A percentile compares a stretch with the other conserved stretches of the same genome.
These are phyloP conservation scores for Drosophila anomelani DNA, from an alignment of 2,888 invertebrate genomes.

Conservation along the genomic window DNA sequence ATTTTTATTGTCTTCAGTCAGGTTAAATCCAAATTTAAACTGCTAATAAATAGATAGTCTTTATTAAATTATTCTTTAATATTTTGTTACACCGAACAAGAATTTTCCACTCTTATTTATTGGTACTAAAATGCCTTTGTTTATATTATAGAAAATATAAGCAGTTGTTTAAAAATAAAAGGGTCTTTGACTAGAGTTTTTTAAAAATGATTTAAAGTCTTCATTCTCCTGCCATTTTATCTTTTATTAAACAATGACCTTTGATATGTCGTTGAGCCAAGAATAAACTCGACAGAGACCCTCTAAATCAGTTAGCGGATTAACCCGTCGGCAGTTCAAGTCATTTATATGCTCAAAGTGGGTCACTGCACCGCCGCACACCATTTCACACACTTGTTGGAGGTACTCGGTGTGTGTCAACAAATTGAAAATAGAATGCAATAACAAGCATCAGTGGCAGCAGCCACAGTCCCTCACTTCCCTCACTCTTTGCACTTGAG, in stretches of 20 bases:
- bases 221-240: not conserved
- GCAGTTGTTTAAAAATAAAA: too few species aligned
- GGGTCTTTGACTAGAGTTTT: too few species aligned
- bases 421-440: slow-evolving; percentile 63
- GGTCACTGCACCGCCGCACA: slow-evolving; percentile 47
- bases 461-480: slow-evolving; percentile 19
- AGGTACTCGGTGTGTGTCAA: slow-evolving; percentile 43
- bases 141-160: too few species aligned
- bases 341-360: slow-evolving; percentile 42
- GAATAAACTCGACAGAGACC: slow-evolving; percentile 31
- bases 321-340: slow-evolving; percentile 42
- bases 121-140: too few species aligned
- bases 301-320: slow-evolving; percentile 49
- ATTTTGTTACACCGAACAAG: too few species aligned
- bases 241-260: slow-evolving; percentile 1
- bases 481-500: slow-evolving; percentile 19
- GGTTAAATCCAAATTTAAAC: too few species aligned
- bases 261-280: slow-evolving; percentile 8
- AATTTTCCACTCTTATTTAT: too few species aligned
- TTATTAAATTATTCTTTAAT: too few species aligned
- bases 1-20: too few species aligned
- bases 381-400: slow-evolving; percentile 33
- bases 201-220: too few species aligned
- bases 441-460: slow-evolving; percentile 39
- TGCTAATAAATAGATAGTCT: too few species aligned